Conservation (phyloP, 1,140 invertebrate genomes). For the Halyomorpha halys region DNA sequence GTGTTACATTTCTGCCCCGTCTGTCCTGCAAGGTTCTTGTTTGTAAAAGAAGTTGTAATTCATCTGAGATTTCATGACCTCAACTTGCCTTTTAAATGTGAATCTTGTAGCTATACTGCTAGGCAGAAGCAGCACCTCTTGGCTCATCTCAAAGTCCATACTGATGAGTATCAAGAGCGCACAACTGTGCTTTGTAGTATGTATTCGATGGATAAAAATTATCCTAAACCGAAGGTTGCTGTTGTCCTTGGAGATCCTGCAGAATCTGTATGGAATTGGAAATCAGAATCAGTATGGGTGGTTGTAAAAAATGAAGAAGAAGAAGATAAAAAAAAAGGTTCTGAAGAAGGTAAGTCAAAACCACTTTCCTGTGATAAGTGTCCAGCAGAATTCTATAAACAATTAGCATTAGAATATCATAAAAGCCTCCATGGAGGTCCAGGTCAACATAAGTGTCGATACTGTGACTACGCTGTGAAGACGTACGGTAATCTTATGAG, state of each 20-base stretch:
- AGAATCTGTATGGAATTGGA: constrained; percentile 23
- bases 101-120: constrained; percentile 67
- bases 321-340: constrained; percentile 12
- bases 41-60: constrained; percentile 52
- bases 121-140: constrained; percentile 54
- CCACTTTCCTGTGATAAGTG: constrained; percentile 50
- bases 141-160: constrained; percentile 68
- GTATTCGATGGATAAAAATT: constrained; percentile 48
- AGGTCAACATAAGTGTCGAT: constrained; percentile 60
- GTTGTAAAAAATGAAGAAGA: constrained; percentile 32
- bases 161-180: constrained; percentile 67
- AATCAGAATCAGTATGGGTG: constrained; percentile 37
- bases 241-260: constrained; percentile 34
- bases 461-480: constrained; percentile 73
- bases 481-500: constrained; percentile 64
- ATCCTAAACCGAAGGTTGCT: constrained; percentile 51
- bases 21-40: constrained; percentile 63
- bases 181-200: constrained; percentile 58
- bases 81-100: constrained; percentile 52
- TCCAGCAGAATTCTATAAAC: constrained; percentile 57
- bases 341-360: constrained; percentile 27
- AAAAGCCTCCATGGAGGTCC: constrained; percentile 55
- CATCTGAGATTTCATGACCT: constrained; percentile 58
- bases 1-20: constrained; percentile 44
- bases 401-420: constrained; percentile 59